Evolutionary conservation across 2,797 vertebrate species (phyloP), one percentile per base, ranked within the genome.

Genomic region (Enteromius paludinosus): DNA sequence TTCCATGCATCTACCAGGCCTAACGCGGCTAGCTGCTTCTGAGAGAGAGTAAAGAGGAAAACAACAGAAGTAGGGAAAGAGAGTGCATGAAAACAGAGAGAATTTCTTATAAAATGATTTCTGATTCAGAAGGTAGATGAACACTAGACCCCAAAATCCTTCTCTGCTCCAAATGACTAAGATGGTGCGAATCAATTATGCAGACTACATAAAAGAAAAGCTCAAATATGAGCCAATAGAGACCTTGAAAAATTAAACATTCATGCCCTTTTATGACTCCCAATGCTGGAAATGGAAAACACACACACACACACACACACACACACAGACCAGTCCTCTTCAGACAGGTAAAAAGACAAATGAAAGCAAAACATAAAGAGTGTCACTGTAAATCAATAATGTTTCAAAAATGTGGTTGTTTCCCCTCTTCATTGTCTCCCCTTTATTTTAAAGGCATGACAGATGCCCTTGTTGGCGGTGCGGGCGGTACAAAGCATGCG

Each of bases 391-490:
- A 83, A 87, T 88, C 80, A 86, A 80, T 78, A 88, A 82, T 83
- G 86, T 86, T 83, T 83, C 20, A 70, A 85, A 79, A 80, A 73
- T 86, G 78, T 23, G 62, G 52, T 77, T 79, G 61, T 82, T 17
- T 68, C 83, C 85, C 87, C 87, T 90, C 89, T 91, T 89, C 88
- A 86, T 87, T 84, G 82, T 86, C 69, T 79, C 78, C 68, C 72
- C 86, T 84, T 12, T 6, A 47, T 82, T 85, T 85, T 75, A 79
- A 85, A 82, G 75, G 62, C 66, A 87, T 91, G 92, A 93, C 93
- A 89, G 92, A 90, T 92, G 92, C 91, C 93, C 93, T 94, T 93
- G 93, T 92, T 89, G 89, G 91, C 89, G 74, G 73, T 17, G 85
- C 86, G 87, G 66, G 90, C 88, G 88, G 90, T 92, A 94, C 92